phyloP scores from a whole-genome alignment of 2,888 invertebrate species.

The Ormyrus labotus region DNA sequence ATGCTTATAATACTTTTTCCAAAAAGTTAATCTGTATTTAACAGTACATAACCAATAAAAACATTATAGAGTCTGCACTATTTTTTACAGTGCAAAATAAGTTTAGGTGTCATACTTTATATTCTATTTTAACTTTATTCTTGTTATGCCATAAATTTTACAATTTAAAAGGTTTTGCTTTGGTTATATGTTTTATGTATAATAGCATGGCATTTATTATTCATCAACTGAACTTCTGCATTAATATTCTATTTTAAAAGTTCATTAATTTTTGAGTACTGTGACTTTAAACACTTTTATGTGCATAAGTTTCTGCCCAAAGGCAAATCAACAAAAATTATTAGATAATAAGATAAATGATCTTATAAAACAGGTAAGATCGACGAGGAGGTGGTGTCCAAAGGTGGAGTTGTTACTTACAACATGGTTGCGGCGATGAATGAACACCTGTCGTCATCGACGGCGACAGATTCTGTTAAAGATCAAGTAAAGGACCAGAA shows the following conservation, averaged over 20 bases:
- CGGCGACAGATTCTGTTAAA: constrained; percentile 57
- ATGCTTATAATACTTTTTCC: background rate
- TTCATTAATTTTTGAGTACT: no score
- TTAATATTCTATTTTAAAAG: no score
- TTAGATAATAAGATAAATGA: no score
- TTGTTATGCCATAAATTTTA: no score
- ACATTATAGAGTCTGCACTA: background rate
- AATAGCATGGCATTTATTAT: constrained; percentile 9
- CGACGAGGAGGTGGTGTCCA: constrained; percentile 52
- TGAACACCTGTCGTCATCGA: constrained; percentile 72
- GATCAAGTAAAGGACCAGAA: constrained; percentile 54
- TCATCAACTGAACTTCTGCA: constrained; percentile 2
- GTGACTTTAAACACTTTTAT: no score
- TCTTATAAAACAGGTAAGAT: constrained; percentile 53
- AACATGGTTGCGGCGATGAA: constrained; percentile 76
- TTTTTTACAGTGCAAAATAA: background rate
- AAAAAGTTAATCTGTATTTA: background rate
- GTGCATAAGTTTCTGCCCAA: no score
- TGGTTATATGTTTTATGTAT: constrained; percentile 4
- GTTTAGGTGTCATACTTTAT: background rate
- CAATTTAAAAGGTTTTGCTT: no score
- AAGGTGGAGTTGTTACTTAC: constrained; percentile 62
- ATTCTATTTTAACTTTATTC: background rate
- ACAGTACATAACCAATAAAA: constrained; percentile 47
- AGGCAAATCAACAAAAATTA: no score